Conservation (phyloP, 23 tunicate genomes). For the Pegea sp. region DNA sequence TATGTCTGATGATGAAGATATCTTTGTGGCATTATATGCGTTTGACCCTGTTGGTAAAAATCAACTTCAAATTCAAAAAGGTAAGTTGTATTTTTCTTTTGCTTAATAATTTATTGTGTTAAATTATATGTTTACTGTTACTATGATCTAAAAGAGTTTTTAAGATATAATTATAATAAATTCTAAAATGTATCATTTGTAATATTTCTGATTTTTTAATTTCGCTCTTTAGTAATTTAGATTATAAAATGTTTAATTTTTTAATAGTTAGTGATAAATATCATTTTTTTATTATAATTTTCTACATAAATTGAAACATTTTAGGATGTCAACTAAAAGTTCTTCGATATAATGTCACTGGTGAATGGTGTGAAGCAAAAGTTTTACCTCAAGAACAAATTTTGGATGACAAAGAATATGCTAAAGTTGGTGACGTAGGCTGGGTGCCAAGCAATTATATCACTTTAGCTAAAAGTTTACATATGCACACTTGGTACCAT, state of each 20-base stretch:
- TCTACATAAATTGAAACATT: neutral
- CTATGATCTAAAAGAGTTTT: conserved; percentile 3
- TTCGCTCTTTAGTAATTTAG: no score
- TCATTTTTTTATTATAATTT: neutral
- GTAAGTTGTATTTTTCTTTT: conserved; percentile 5
- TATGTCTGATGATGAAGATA: conserved; percentile 10
- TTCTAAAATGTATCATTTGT: neutral
- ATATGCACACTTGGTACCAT: conserved; percentile 77
- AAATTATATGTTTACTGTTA: no score
- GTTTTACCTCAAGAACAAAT: conserved; percentile 7
- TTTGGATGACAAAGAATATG: conserved; percentile 2
- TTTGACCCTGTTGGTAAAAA: conserved; percentile 41
- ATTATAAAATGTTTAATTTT: conserved; percentile 3
- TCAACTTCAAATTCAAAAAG: conserved; percentile 71
- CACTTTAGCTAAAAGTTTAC: conserved; percentile 44
- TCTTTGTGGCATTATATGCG: conserved; percentile 72
- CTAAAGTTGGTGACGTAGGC: conserved; percentile 23
- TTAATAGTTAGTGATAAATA: neutral
- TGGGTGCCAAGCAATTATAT: conserved; percentile 92
- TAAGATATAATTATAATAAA: neutral
- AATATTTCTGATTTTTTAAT: neutral
- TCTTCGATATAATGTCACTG: conserved; percentile 40
- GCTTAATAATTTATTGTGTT: no score
- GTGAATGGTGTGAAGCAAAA: conserved; percentile 91
- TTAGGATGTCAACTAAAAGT: conserved; percentile 73